phyloP scores from a whole-genome alignment of 2,888 invertebrate species.

The Rotaria macrura region DNA sequence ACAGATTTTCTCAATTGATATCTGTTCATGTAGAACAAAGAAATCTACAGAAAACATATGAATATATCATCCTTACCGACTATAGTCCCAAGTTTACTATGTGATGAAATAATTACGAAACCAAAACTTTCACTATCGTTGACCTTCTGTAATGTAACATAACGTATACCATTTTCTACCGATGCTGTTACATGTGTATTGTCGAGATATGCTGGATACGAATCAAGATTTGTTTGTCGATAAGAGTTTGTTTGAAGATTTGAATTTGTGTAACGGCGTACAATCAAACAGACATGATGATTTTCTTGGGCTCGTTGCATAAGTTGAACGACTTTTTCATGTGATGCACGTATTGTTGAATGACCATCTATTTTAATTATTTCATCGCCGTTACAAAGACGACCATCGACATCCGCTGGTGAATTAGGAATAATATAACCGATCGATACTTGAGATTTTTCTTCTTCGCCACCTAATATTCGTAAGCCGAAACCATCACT shows the following conservation, averaged over 20 bases:
- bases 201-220: background rate
- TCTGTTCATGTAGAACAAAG: background rate
- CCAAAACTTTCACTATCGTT: constrained; percentile 92
- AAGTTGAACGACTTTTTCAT: constrained; percentile 79
- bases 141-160: constrained; percentile 2
- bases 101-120: constrained; percentile 81
- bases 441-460: constrained; percentile 87
- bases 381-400: constrained; percentile 80
- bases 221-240: background rate
- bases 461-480: constrained; percentile 92
- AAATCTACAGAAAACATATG: background rate
- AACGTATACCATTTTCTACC: background rate
- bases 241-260: background rate
- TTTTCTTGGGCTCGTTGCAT: constrained; percentile 77
- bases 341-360: constrained; percentile 71
- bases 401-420: constrained; percentile 78
- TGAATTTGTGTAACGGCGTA: constrained; percentile 55
- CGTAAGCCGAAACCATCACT: constrained; percentile 92
- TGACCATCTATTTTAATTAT: constrained; percentile 82
- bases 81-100: constrained; percentile 45
- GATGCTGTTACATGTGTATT: background rate
- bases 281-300: constrained; percentile 71
- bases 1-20: background rate
- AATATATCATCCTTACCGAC: constrained; percentile 42
- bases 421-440: constrained; percentile 93